phyloP scores from a whole-genome alignment of 2,113 vertebrate species.

The Nibea coibor region DNA sequence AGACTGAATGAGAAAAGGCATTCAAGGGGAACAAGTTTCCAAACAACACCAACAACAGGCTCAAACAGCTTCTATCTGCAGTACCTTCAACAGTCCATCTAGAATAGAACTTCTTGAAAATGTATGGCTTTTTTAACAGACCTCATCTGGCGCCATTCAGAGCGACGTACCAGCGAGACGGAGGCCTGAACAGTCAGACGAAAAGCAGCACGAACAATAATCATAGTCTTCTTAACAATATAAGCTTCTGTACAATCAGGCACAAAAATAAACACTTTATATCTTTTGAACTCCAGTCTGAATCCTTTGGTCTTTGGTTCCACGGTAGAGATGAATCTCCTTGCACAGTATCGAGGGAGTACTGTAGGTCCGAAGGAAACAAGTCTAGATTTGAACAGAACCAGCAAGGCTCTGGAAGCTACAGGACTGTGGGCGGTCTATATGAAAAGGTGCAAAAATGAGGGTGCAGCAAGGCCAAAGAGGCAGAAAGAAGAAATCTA shows the following conservation, averaged over 20 bases:
- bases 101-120: conserved; percentile 48
- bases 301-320: conserved; percentile 79
- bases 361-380: background rate
- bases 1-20: conserved; percentile 63
- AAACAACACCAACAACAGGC: conserved; percentile 42
- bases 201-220: conserved; percentile 64
- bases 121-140: conserved; percentile 80
- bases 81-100: conserved; percentile 62
- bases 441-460: background rate
- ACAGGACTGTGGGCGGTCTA: background rate
- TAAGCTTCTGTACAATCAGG: conserved; percentile 73
- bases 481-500: conserved; percentile 1
- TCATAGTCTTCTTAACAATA: conserved; percentile 44
- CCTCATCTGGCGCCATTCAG: conserved; percentile 42
- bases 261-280: conserved; percentile 70
- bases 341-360: background rate
- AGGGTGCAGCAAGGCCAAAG: conserved; percentile 13
- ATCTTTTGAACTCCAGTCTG: conserved; percentile 35
- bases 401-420: conserved; percentile 23
- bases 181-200: conserved; percentile 46
- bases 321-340: conserved; percentile 21
- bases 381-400: conserved; percentile 3
- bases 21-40: conserved; percentile 45
- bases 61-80: conserved; percentile 38
- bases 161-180: background rate